Percentiles rank a stretch among this genome's conserved stretches.
Evolutionary conservation across 2,888 invertebrate species (phyloP).

Genomic region (Yponomeuta evonymella): DNA sequence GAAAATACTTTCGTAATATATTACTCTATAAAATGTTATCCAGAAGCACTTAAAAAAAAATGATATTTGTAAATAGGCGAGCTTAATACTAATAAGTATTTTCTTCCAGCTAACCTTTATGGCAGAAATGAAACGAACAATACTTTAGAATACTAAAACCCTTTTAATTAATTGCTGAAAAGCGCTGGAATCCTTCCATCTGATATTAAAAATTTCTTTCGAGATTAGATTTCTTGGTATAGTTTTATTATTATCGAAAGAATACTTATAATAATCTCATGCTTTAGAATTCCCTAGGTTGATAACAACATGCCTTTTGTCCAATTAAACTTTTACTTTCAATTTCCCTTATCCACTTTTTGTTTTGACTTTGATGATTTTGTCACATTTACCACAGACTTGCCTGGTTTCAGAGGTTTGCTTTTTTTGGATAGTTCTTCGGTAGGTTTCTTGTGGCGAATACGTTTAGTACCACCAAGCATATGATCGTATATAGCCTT

Average conservation of each 20-base stretch:
- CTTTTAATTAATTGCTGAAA: neutral
- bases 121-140: neutral
- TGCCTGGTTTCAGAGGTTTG: neutral
- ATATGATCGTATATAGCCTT: slow-evolving; percentile 39
- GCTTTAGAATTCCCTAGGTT: no score
- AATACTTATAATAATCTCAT: no score
- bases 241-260: no score
- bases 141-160: neutral
- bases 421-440: neutral
- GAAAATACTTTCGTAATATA: neutral
- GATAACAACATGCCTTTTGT: neutral
- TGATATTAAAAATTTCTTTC: no score
- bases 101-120: neutral
- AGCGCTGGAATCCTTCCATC: neutral
- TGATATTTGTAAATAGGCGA: no score
- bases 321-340: neutral
- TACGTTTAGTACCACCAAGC: slow-evolving; percentile 16
- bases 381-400: neutral
- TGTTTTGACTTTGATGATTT: neutral
- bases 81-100: no score
- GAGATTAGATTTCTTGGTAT: no score
- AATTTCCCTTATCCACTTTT: neutral
- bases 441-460: neutral
- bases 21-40: neutral
- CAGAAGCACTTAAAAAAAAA: neutral